phyloP scores from a whole-genome alignment of 2,888 invertebrate species.

The Hydriomena furcata region DNA sequence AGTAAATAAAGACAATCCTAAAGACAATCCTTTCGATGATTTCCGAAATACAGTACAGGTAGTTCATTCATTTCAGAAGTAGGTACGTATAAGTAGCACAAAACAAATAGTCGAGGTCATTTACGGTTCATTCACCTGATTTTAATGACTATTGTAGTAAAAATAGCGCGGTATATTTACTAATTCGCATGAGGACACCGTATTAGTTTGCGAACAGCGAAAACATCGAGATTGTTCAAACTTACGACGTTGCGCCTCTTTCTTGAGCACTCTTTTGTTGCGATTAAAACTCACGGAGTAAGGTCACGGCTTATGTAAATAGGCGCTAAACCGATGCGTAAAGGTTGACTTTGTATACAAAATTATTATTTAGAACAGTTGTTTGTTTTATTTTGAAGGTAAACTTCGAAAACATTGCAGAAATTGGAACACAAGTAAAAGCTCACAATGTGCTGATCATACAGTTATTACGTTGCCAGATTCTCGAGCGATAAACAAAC shows the following conservation, averaged over 20 bases:
- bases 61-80: not conserved
- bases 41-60: no score
- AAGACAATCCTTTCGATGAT: no score
- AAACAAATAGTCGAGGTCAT: constrained; percentile 9
- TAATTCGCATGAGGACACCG: constrained; percentile 9
- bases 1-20: no score
- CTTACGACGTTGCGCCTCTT: constrained; percentile 47
- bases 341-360: constrained; percentile 9
- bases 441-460: constrained; percentile 68
- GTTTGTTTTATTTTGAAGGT: not conserved
- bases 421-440: constrained; percentile 41
- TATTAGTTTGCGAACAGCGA: constrained; percentile 12
- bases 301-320: constrained; percentile 60
- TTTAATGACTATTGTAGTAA: constrained; percentile 11
- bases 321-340: constrained; percentile 24
- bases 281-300: constrained; percentile 40
- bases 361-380: not conserved
- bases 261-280: constrained; percentile 57
- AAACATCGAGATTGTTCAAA: constrained; percentile 41
- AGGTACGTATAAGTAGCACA: not conserved
- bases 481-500: constrained; percentile 16
- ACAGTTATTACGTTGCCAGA: constrained; percentile 41
- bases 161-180: constrained; percentile 19
- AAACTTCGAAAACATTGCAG: constrained; percentile 21
- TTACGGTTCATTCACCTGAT: constrained; percentile 49